These are phyloP conservation scores for Cnemophilus loriae DNA, from an alignment of 2,113 vertebrate genomes.

Conservation along the genomic window DNA sequence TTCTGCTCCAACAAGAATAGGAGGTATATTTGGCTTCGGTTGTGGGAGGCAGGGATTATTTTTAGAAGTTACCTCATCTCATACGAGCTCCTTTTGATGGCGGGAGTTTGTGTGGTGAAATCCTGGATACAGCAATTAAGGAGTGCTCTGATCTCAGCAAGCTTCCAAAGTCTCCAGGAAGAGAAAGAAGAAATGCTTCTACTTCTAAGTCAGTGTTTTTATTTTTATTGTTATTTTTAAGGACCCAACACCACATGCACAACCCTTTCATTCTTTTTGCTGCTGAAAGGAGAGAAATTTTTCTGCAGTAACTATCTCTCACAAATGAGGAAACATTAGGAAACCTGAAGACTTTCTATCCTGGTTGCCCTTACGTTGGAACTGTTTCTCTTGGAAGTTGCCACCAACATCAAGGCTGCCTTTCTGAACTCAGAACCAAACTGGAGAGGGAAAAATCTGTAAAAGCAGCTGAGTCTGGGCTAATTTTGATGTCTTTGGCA, in stretches of 20 bases:
- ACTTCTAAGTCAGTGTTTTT: background rate
- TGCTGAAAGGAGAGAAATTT: background rate
- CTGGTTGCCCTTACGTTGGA: background rate
- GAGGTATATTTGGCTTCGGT: constrained; percentile 47
- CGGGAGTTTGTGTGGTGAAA: constrained; percentile 26
- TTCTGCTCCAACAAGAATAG: background rate
- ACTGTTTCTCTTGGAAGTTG: background rate
- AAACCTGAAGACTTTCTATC: background rate
- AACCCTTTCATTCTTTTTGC: background rate
- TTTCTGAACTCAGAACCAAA: background rate
- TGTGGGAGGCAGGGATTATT: constrained; percentile 46
- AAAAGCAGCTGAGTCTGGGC: background rate
- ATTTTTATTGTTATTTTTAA: background rate
- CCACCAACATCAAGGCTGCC: background rate
- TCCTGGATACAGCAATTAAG: constrained; percentile 38
- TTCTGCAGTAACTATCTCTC: background rate
- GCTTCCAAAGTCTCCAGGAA: background rate
- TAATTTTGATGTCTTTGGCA: background rate
- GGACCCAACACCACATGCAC: background rate
- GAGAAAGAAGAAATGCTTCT: background rate
- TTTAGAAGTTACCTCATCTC: constrained; percentile 52
- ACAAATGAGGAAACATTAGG: background rate
- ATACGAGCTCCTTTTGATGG: constrained; percentile 30
- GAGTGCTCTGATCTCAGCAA: constrained; percentile 42
- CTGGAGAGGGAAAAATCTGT: background rate